Base-by-base conservation (phyloP, 2,888 invertebrate genomes). In the Protophormia terraenovae region DNA sequence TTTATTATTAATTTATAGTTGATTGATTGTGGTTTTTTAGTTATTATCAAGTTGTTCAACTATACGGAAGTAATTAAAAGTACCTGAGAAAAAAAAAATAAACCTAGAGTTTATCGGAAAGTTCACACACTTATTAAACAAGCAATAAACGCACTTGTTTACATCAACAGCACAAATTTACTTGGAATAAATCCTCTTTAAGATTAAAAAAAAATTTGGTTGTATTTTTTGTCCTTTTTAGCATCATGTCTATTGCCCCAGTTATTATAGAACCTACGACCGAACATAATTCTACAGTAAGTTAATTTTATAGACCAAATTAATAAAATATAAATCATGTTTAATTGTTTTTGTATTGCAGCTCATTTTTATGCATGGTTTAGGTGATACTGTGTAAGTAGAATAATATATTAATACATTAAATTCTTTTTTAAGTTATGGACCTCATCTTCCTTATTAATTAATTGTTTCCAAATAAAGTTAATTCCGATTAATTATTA, bases 341-440 rank as follows among this genome's bases (percentile, higher is more conserved):
- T 10, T 87, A 87, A 32, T 5, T n/a, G 14, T 4, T 12, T 87
- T 86, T 87, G 83, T 88, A 84, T 96, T 96, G 87, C 94, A 98
- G 98, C 94, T 98, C 85, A 98, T 98, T 92, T 98, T 98, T 93
- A 95, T 98, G 89, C 98, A 98, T 94, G 98, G 98, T 87, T 94
- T 98, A 86, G 98, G 98, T 77, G 98, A 98, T 92, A 98, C 98
- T 72, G 98, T 98, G 98, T 98, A 93, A 95, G 95, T 95, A 69
- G 29, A 45, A n/a, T n/a, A n/a, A n/a, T n/a, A n/a, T 35, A 19
- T 16, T 24, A 12, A 27, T 47, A 41, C 62, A 58, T 24, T 58
- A n/a, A n/a, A n/a, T n/a, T n/a, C n/a, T n/a, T n/a, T n/a, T n/a
- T n/a, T n/a, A n/a, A n/a, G n/a, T n/a, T n/a, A n/a, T n/a, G n/a